These are phyloP conservation scores for Endomychus coccineus DNA, from an alignment of 2,888 invertebrate species.

Conservation along the genomic window DNA sequence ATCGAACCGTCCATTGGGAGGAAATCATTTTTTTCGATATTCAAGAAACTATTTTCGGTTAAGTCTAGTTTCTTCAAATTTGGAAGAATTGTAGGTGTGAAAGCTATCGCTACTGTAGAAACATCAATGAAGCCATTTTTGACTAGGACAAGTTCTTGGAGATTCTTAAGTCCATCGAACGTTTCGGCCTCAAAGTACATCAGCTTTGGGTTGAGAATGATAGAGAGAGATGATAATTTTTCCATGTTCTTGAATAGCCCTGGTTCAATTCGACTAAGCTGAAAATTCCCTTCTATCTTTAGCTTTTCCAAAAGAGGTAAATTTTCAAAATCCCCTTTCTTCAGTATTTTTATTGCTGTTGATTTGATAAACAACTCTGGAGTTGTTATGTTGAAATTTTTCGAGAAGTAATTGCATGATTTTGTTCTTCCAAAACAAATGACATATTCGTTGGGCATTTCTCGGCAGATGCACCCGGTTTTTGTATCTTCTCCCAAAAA, in stretches of 20 bases:
- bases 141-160: conserved; percentile 47
- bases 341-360: conserved; percentile 45
- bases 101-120: conserved; percentile 42
- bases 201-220: conserved; percentile 42
- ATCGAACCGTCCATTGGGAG: conserved; percentile 44
- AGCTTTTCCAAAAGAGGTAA: conserved; percentile 42
- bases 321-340: conserved; percentile 42
- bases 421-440: conserved; percentile 46
- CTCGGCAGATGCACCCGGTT: conserved; percentile 48
- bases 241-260: conserved; percentile 30
- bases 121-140: conserved; percentile 51
- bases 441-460: conserved; percentile 37
- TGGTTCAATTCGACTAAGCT: conserved; percentile 45
- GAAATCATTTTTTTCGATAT: conserved; percentile 45
- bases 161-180: conserved; percentile 48
- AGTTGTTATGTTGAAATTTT: conserved; percentile 42
- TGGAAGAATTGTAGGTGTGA: conserved; percentile 45
- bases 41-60: conserved; percentile 49
- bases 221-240: conserved; percentile 7
- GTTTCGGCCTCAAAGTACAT: conserved; percentile 41
- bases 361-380: conserved; percentile 46
- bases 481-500: conserved; percentile 7
- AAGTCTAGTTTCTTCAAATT: conserved; percentile 45
- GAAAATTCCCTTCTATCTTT: conserved; percentile 51
- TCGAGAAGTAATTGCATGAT: conserved; percentile 47